Evolutionary conservation across 2,797 vertebrate species (phyloP).

Genomic region (Denticeps clupeoides): DNA sequence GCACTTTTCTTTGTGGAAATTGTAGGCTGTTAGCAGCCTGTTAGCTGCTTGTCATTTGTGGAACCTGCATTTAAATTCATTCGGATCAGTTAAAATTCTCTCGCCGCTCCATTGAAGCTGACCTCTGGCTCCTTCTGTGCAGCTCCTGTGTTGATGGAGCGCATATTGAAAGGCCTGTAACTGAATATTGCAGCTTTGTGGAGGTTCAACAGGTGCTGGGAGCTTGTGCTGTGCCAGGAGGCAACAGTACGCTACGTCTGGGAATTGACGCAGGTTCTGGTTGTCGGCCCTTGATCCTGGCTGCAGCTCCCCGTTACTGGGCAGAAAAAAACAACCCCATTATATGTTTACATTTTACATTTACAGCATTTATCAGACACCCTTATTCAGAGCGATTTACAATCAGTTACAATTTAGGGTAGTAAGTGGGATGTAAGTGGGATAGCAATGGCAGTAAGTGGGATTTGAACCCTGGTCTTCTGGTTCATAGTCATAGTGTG

Average conservation of each 20-base stretch:
- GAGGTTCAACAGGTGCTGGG: constrained; percentile 18
- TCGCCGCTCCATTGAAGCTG: constrained; percentile 20
- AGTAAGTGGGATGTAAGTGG: no score
- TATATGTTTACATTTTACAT: no score
- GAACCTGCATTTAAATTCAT: constrained; percentile 4
- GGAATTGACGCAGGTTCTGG: constrained; percentile 4
- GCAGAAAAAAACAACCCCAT: constrained; percentile 13
- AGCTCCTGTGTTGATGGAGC: not conserved
- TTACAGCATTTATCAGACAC: no score
- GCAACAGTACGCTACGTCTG: constrained; percentile 11
- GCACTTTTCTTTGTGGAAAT: not conserved
- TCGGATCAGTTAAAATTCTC: constrained; percentile 4
- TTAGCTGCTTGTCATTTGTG: not conserved
- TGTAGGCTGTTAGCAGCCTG: not conserved
- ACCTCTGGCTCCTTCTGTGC: constrained; percentile 15
- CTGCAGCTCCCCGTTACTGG: constrained; percentile 6
- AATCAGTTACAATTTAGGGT: no score
- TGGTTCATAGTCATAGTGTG: no score
- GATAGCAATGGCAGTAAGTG: no score
- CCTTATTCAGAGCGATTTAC: no score
- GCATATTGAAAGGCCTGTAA: constrained; percentile 18
- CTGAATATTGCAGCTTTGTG: constrained; percentile 23
- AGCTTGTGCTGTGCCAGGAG: constrained; percentile 13
- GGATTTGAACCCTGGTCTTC: no score
- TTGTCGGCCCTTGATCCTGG: not conserved